These are phyloP conservation scores for Eubucco bourcierii DNA, from an alignment of 2,113 vertebrate species.

Conservation along the genomic window DNA sequence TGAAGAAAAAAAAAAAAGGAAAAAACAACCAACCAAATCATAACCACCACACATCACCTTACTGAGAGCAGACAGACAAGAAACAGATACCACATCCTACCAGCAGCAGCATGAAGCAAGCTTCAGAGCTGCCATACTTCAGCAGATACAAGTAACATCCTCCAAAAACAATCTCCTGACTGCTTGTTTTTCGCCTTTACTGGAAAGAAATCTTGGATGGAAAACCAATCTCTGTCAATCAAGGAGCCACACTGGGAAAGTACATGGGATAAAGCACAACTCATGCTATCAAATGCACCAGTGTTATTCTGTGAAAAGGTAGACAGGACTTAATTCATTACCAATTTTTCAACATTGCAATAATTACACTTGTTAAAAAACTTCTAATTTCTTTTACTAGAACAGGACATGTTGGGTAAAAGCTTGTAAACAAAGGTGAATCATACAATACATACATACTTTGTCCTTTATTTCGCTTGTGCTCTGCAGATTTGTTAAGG, in stretches of 20 bases:
- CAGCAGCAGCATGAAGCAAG: neutral
- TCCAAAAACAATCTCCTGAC: neutral
- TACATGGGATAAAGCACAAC: neutral
- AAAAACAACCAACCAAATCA: neutral
- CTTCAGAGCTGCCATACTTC: neutral
- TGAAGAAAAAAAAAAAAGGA: neutral
- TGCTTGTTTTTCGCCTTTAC: neutral
- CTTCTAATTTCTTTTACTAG: neutral
- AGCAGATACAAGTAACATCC: fast-evolving
- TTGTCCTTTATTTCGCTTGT: neutral
- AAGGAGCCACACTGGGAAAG: neutral
- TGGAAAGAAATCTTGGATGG: neutral
- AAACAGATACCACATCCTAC: neutral
- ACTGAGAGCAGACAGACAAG: neutral
- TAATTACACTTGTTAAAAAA: neutral
- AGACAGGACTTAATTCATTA: neutral
- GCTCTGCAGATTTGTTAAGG: neutral
- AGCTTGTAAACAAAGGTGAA: neutral
- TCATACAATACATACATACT: neutral
- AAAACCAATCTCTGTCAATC: neutral
- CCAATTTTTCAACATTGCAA: neutral
- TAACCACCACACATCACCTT: neutral
- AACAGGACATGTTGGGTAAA: neutral
- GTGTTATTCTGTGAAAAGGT: neutral
- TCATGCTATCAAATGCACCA: neutral